Conservation (phyloP, 2,888 invertebrate genomes). For the Leptopilina myrica region DNA sequence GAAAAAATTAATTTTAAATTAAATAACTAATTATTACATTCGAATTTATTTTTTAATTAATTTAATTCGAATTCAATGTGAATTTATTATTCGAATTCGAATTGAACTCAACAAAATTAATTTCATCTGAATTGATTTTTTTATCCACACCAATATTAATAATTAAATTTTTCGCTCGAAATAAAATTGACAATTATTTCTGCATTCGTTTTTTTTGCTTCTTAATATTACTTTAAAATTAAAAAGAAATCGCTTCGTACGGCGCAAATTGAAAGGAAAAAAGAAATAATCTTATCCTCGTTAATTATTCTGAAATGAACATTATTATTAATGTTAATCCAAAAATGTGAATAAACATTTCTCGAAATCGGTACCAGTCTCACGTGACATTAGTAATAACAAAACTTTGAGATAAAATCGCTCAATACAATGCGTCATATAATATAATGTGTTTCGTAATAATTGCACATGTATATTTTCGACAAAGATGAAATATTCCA, state of each 20-base stretch:
- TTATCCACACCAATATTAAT: too few relatives aligned
- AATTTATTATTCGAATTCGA: too few relatives aligned
- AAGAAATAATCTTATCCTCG: constrained; percentile 1
- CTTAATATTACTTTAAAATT: too few relatives aligned
- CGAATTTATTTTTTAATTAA: too few relatives aligned
- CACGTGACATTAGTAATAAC: constrained; percentile 3
- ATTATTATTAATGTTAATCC: background rate
- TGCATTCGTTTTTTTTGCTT: too few relatives aligned
- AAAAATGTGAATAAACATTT: constrained; percentile 6
- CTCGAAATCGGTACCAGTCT: background rate
- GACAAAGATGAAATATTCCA: background rate
- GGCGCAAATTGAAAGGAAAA: background rate
- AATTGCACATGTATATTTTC: background rate
- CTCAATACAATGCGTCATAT: background rate
- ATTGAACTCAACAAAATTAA: too few relatives aligned
- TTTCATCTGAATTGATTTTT: too few relatives aligned
- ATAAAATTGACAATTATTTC: too few relatives aligned
- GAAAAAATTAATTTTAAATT: too few relatives aligned
- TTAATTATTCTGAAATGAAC: background rate
- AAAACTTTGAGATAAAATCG: constrained; percentile 1
- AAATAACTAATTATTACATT: too few relatives aligned
- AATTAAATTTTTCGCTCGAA: too few relatives aligned
- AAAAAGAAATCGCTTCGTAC: background rate
- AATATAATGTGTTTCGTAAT: background rate
- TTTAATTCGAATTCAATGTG: too few relatives aligned